A percentile compares a stretch with the other conserved stretches of the same genome.
phyloP scores from a whole-genome alignment of 2,113 vertebrate species.

The Dasypus novemcinctus region DNA sequence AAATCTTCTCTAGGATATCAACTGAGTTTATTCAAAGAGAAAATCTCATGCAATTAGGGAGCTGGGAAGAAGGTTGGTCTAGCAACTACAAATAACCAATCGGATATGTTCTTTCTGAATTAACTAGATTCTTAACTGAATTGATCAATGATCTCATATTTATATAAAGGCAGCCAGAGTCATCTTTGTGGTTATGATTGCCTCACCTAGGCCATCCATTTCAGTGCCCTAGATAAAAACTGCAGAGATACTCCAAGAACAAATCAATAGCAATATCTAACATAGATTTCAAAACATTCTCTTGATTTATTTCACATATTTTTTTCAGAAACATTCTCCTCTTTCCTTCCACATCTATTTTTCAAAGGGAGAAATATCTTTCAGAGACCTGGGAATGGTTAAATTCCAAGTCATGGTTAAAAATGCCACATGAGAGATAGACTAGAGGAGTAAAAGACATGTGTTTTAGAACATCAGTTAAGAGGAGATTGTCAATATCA shows the following conservation, averaged over 20 bases:
- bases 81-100: background rate
- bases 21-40: conserved; percentile 3
- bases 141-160: background rate
- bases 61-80: background rate
- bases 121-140: background rate
- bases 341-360: background rate
- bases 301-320: background rate
- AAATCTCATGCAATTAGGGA: background rate
- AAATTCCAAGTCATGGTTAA: background rate
- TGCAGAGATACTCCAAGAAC: background rate
- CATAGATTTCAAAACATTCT: conserved; percentile 28
- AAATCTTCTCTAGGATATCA: background rate
- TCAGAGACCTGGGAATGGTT: background rate
- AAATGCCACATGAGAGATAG: background rate
- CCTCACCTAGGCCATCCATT: background rate
- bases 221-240: background rate
- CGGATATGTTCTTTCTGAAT: background rate
- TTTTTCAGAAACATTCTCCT: background rate
- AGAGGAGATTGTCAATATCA: background rate
- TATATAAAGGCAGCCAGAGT: background rate
- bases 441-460: background rate
- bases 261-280: conserved; percentile 41
- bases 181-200: background rate
- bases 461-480: background rate
- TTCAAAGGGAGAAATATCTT: conserved; percentile 14